Conservation (phyloP, 2,113 vertebrate species). For the Sakesphorus luctuosus region DNA sequence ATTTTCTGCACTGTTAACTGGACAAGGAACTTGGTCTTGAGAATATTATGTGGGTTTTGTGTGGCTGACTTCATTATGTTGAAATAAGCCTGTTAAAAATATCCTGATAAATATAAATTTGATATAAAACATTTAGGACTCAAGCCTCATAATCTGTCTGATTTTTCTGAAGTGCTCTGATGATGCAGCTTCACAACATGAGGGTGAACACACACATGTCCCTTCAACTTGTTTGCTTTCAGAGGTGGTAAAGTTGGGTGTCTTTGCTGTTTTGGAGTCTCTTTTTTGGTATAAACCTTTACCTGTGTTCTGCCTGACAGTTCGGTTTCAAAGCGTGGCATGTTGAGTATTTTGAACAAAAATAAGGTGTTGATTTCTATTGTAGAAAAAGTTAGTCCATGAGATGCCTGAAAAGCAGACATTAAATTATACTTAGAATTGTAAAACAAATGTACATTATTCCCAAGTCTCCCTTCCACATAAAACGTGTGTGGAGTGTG, state of each 20-base stretch:
- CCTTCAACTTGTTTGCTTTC: background rate
- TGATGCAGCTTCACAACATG: background rate
- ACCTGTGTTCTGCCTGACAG: background rate
- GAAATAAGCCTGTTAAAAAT: background rate
- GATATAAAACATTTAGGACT: background rate
- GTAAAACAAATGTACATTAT: background rate
- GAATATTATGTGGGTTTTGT: background rate
- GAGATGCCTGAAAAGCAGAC: background rate
- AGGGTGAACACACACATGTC: background rate
- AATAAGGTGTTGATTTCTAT: background rate
- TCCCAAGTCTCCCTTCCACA: fast-evolving
- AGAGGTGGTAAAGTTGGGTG: background rate
- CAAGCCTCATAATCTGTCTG: background rate
- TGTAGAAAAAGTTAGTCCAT: background rate
- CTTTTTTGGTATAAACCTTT: background rate
- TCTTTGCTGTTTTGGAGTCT: background rate
- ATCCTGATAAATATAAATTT: background rate
- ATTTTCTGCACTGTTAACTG: background rate
- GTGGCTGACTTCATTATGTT: background rate
- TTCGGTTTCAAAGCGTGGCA: background rate
- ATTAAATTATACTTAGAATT: background rate
- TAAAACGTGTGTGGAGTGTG: background rate
- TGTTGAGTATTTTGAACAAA: background rate
- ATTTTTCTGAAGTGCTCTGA: background rate
- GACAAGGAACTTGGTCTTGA: background rate